Evolutionary conservation across 1,140 invertebrate species (phyloP).

Genomic region (Ectropis grisescens): DNA sequence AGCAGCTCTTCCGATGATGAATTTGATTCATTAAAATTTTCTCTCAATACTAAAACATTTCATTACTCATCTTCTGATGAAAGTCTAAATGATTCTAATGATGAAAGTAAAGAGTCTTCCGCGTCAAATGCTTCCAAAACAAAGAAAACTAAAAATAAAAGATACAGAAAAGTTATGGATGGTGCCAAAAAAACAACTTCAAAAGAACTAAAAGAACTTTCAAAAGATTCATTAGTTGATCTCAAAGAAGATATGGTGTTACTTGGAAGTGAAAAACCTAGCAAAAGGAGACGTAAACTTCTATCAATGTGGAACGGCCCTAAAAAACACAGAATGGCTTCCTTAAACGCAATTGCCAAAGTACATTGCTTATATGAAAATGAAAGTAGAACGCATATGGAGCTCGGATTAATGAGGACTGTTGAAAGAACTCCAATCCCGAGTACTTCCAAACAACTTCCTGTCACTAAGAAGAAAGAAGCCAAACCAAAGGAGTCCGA

Average conservation of each 20-base stretch:
- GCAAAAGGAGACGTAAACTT: conserved; percentile 48
- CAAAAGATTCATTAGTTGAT: conserved; percentile 55
- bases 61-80: conserved; percentile 56
- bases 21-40: conserved; percentile 50
- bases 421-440: conserved; percentile 45
- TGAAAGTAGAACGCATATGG: conserved; percentile 81
- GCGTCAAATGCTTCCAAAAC: conserved; percentile 39
- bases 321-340: conserved; percentile 87
- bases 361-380: conserved; percentile 93
- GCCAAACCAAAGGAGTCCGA: conserved; percentile 47
- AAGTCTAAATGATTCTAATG: conserved; percentile 54
- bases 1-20: conserved; percentile 45
- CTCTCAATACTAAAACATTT: conserved; percentile 42
- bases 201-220: conserved; percentile 59
- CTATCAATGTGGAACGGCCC: conserved; percentile 73
- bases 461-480: conserved; percentile 51
- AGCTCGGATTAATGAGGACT: conserved; percentile 69
- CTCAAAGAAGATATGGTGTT: conserved; percentile 46
- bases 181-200: conserved; percentile 41
- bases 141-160: conserved; percentile 49
- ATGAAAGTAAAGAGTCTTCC: conserved; percentile 53
- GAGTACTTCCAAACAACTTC: conserved; percentile 38
- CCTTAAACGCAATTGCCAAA: conserved; percentile 91
- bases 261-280: conserved; percentile 51
- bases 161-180: conserved; percentile 53